Base-by-base conservation (phyloP, 2,113 vertebrate species). In the Callospermophilus lateralis region DNA sequence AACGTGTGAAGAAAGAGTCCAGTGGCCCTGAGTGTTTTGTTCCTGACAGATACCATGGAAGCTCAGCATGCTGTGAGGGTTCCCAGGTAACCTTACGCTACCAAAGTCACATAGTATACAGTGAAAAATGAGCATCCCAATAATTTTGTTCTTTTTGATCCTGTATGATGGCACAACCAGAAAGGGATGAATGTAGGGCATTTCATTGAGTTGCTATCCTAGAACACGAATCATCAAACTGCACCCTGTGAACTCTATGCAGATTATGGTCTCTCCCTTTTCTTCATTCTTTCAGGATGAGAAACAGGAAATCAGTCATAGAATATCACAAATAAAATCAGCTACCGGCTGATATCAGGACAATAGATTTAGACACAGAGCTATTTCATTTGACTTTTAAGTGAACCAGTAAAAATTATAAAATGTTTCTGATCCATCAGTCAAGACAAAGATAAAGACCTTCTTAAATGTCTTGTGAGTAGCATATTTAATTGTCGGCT, bases 301-400 rank as follows among this genome's bases (percentile, higher is more conserved):
- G 77, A 81, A 68, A 37, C 2, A 89, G 37, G 76, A 87, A 89
- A 45, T 65, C 17, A 55, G 81, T 92, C 89, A 95, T n/a, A 73
- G 37, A 95, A 48, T 15, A 94, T 90, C 70, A 24, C 77, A 89
- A 96, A 73, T 88, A 98, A 84, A 94, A 97, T 26, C 72, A 85
- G 79, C 48, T 93, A 1, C 24, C 48, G 96, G 76, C 6, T 55
- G 73, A 97, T 37, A 58, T 32, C 32, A 39, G 85, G 89, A 39
- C 28, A 10, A 30, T n/a, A 22, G 58, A 93, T 72, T 95, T 84
- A 97, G 37, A 96, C 90, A 89, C 0, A 0, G 72, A 87, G 84
- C 0, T 34, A 26, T 96, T 93, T 98, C 96, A 89, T 89, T 97
- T 70, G 92, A 95, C 67, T 63, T 97, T 97, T 97, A 96, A 93